These are phyloP conservation scores for Oikopleura vanhoeffeni DNA, from an alignment of 23 tunicate species.

Conservation along the genomic window DNA sequence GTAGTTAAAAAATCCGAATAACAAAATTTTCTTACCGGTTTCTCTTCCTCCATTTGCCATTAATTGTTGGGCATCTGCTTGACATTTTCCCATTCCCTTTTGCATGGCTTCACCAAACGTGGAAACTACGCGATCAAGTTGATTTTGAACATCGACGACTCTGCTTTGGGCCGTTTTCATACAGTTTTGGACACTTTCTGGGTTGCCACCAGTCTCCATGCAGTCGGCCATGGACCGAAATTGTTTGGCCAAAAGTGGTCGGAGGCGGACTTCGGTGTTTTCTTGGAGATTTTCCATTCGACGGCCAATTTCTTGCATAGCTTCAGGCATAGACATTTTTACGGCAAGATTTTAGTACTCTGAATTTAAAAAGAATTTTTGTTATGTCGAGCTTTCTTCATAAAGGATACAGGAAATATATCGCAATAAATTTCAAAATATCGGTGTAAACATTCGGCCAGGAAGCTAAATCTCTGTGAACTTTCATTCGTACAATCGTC, in stretches of 20 bases:
- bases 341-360: too few relatives aligned
- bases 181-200: neutral
- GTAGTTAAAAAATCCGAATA: too few relatives aligned
- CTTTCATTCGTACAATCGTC: too few relatives aligned
- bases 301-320: neutral
- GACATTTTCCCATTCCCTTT: neutral
- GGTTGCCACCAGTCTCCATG: neutral
- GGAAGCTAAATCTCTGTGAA: too few relatives aligned
- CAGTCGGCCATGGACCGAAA: conserved; percentile 13
- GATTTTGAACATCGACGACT: neutral
- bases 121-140: neutral
- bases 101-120: neutral
- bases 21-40: neutral
- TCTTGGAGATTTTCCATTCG: neutral
- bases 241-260: conserved; percentile 4
- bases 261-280: neutral
- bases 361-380: too few relatives aligned
- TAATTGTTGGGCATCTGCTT: neutral
- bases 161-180: neutral
- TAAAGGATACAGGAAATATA: too few relatives aligned
- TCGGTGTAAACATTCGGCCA: too few relatives aligned
- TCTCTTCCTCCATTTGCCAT: neutral
- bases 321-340: neutral
- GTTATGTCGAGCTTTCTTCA: too few relatives aligned
- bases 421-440: too few relatives aligned